A percentile compares a stretch with the other conserved stretches of the same genome.
Evolutionary conservation across 23 tunicate genomes (phyloP).

Genomic region (Ascidia mentula): DNA sequence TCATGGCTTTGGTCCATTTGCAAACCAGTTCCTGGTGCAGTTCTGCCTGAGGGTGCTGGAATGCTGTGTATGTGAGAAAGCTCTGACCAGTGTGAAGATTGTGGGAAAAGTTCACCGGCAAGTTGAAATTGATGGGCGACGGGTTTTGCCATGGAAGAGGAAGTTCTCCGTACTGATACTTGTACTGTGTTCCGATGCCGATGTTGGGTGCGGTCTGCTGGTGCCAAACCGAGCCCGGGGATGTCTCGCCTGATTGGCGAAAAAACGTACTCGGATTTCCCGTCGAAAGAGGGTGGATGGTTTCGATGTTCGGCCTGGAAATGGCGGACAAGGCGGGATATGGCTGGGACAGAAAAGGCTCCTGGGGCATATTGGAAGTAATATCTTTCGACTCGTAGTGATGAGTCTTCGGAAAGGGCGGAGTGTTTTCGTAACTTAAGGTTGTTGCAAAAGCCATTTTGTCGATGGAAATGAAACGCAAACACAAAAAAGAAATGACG

Average conservation of each 20-base stretch:
- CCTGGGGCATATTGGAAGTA: conserved; percentile 14
- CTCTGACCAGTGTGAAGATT: conserved; percentile 6
- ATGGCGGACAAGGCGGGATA: conserved; percentile 17
- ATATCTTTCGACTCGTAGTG: conserved; percentile 26
- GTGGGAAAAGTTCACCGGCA: conserved; percentile 42
- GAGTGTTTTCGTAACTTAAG: conserved; percentile 19
- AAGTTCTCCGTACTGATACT: conserved; percentile 36
- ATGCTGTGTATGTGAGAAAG: conserved; percentile 20
- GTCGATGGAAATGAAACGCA: background rate
- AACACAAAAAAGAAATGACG: too few relatives aligned
- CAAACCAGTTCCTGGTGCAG: conserved; percentile 35
- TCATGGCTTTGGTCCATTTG: conserved; percentile 37
- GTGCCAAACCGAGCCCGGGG: background rate
- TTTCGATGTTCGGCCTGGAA: conserved; percentile 10
- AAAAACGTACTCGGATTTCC: background rate
- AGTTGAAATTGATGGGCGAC: conserved; percentile 37
- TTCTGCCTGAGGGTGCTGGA: conserved; percentile 54
- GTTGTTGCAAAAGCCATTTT: conserved; percentile 45
- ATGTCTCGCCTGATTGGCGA: conserved; percentile 8
- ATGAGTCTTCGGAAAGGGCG: conserved; percentile 18
- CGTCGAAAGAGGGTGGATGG: background rate
- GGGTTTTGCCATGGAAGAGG: conserved; percentile 19
- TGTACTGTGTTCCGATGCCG: conserved; percentile 11
- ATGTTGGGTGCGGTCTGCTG: background rate
- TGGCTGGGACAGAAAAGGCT: conserved; percentile 14